Percentiles rank a stretch among this genome's conserved stretches.
phyloP scores from a whole-genome alignment of 2,888 invertebrate genomes.

The Drosophila sordidula region DNA sequence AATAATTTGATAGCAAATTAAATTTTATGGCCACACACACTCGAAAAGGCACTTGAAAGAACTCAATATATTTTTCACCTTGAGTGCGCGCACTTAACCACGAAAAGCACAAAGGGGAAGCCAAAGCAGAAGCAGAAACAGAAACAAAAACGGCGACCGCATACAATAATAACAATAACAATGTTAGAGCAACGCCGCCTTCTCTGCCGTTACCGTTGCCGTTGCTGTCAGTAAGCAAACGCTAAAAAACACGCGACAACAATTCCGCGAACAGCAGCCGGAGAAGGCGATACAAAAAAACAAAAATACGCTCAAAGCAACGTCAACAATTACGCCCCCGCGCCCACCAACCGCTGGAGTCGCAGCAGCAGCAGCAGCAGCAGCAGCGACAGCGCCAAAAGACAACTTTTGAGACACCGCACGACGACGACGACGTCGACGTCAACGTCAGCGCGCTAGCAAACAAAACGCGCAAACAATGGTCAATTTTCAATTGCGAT shows the following conservation, averaged over 20 bases:
- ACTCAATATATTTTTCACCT: constrained; percentile 74
- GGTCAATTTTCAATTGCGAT: constrained; percentile 54
- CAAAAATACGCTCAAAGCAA: constrained; percentile 27
- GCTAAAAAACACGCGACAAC: constrained; percentile 58
- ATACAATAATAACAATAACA: constrained; percentile 66
- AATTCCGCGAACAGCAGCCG: constrained; percentile 50
- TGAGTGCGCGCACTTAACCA: constrained; percentile 73
- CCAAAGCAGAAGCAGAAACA: constrained; percentile 19
- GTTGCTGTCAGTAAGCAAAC: constrained; percentile 52
- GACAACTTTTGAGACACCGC: constrained; percentile 55
- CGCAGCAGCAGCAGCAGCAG: constrained; percentile 7
- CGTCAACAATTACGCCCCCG: constrained; percentile 52
- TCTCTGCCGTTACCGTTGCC: constrained; percentile 2
- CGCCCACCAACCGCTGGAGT: constrained; percentile 23
- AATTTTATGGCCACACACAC: constrained; percentile 54
- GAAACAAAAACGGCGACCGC: constrained; percentile 50
- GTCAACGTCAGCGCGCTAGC: constrained; percentile 41
- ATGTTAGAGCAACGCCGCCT: constrained; percentile 50
- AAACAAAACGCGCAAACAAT: constrained; percentile 60
- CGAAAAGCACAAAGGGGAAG: constrained; percentile 53
- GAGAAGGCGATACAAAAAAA: constrained; percentile 36
- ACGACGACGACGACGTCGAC: constrained; percentile 26
- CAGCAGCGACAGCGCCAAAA: constrained; percentile 38
- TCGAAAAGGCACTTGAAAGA: constrained; percentile 65
- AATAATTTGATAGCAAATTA: constrained; percentile 66